Evolutionary conservation across 1,140 invertebrate genomes (phyloP).

Genomic region (Bradynema listronoti): DNA sequence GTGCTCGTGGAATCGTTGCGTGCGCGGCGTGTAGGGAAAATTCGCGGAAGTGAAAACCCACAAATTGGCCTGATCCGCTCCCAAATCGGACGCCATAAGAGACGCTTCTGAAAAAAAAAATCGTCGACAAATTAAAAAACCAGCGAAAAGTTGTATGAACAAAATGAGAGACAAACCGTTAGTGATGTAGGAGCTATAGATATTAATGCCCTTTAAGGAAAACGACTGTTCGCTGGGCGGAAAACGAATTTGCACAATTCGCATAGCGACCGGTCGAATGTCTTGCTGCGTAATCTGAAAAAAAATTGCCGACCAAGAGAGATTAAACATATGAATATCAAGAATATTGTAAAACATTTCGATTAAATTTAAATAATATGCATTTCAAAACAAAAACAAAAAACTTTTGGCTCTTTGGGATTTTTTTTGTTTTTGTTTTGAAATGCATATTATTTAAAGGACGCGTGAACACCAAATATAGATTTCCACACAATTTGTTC

Average conservation of each 20-base stretch:
- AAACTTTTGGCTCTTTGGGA: no score
- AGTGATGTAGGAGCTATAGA: slow-evolving; percentile 27
- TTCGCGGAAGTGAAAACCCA: slow-evolving; percentile 35
- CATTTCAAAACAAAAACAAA: no score
- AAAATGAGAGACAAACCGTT: no score
- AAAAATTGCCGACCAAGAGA: background rate
- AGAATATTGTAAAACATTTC: no score
- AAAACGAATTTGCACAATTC: slow-evolving; percentile 25
- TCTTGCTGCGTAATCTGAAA: slow-evolving; percentile 10
- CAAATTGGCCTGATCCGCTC: background rate
- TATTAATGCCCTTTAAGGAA: slow-evolving; percentile 18
- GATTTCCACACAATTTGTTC: no score
- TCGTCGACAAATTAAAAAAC: background rate
- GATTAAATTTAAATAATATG: no score
- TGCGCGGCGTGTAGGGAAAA: slow-evolving; percentile 21
- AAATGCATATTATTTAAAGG: no score
- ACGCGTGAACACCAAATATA: no score
- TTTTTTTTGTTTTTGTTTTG: no score
- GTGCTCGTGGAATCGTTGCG: slow-evolving; percentile 14
- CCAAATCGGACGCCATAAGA: slow-evolving; percentile 18
- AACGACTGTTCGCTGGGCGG: slow-evolving; percentile 12
- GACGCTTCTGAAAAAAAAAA: slow-evolving; percentile 12
- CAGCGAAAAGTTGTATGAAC: no score
- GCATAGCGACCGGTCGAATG: slow-evolving; percentile 13
- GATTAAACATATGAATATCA: no score